phyloP scores from a whole-genome alignment of 2,888 invertebrate genomes.

The Norana najaformis region DNA sequence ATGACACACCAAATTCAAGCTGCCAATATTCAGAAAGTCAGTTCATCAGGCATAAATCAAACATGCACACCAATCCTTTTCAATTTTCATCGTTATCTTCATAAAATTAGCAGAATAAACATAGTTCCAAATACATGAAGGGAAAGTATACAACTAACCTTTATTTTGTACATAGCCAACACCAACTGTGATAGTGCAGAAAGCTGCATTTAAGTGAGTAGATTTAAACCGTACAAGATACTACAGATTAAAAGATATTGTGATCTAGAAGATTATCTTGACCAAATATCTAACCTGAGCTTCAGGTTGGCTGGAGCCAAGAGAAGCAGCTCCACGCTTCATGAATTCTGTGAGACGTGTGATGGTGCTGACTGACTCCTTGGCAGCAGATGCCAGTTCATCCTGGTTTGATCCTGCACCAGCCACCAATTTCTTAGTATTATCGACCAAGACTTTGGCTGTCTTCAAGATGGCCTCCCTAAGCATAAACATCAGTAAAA shows the following conservation, averaged over 20 bases:
- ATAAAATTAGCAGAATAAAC: no score
- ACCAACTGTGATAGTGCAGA: no score
- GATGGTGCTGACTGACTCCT: slow-evolving; percentile 96
- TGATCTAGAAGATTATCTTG: background rate
- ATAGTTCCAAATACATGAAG: no score
- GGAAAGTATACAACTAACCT: no score
- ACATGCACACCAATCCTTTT: no score
- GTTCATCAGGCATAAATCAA: no score
- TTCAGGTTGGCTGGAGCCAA: slow-evolving; percentile 90
- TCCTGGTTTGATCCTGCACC: slow-evolving; percentile 86
- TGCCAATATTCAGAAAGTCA: no score
- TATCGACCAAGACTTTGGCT: slow-evolving; percentile 96
- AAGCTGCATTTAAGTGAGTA: no score
- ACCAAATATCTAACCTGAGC: slow-evolving; percentile 72
- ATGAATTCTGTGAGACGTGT: slow-evolving; percentile 88
- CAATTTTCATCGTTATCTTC: no score
- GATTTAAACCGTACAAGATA: background rate
- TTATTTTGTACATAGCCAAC: no score
- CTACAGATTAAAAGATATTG: background rate
- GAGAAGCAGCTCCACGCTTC: slow-evolving; percentile 91
- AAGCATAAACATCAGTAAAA: slow-evolving; percentile 19
- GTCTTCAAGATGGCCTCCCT: slow-evolving; percentile 94
- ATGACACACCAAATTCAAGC: no score
- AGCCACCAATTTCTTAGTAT: slow-evolving; percentile 96
- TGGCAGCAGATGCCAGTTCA: slow-evolving; percentile 92